Base-by-base conservation (phyloP, 2,797 vertebrate genomes). In the Platalea minor region DNA sequence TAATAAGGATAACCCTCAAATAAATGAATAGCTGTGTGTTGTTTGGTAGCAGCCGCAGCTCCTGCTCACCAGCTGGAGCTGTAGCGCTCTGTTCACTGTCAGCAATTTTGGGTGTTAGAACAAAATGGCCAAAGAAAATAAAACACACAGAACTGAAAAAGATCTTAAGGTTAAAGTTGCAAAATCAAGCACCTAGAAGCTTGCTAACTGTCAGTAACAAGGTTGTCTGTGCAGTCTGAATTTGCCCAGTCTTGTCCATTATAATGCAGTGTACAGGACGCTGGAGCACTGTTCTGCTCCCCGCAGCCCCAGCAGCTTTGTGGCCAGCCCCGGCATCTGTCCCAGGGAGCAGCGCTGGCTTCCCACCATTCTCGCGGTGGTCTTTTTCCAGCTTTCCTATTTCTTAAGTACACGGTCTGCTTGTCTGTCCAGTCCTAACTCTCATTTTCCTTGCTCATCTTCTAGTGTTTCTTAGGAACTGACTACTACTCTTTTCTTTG, bases 261-360 rank as follows among this genome's bases (percentile, higher is more conserved):
- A 3, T 2, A 5, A 2, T 1, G 50, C 14, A 1, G 2, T 17
- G 41, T 11, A 5, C 7, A 9, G 35, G 15, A 3, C 12, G 37
- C 59, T 26, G 56, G 17, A 48, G 67, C 15, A 0, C 6, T 23
- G 2, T 13, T 39, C 35, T 54, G n/a, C 6, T 16, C 3, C 21
- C 15, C 33, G 23, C 15, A 17, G 37, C n/a, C 50, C 54, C 83
- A 59, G 72, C 50, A 46, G 76, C 31, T 53, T 19, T 39, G 11
- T 33, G 56, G 9, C 13, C 60, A 48, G 74, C 37, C 16, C 56
- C 4, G 1, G 18, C 9, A 6, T 6, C 7, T 19, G 33, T 11
- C 67, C 61, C 31, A 13, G 18, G 11, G 5, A 13, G 20, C 59
- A 73, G 48, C 10, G 35, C 20, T 4, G 53, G 53, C 37, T 37